These are phyloP conservation scores for Sthenelais limicola DNA, from an alignment of 2,888 invertebrate species.

Conservation along the genomic window DNA sequence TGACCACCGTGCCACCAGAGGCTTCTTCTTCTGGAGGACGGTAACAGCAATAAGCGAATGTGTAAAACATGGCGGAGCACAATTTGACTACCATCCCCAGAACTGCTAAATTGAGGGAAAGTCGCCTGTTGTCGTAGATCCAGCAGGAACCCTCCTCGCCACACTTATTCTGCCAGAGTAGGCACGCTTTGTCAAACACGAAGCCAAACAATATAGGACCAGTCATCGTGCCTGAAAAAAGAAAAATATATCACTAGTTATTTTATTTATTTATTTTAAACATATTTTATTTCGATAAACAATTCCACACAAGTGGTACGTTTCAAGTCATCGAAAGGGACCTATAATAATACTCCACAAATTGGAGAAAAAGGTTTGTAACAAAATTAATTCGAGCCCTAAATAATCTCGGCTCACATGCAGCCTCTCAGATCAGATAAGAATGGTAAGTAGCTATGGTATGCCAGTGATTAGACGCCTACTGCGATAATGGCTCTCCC, in stretches of 20 bases:
- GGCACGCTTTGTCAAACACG: conserved; percentile 93
- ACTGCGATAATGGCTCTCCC: too few species aligned
- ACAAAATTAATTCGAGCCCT: neutral
- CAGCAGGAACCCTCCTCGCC: conserved; percentile 5
- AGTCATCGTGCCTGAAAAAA: conserved; percentile 82
- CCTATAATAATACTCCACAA: neutral
- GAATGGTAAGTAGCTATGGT: too few species aligned
- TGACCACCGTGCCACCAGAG: neutral
- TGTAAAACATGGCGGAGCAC: conserved; percentile 26
- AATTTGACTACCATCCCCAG: conserved; percentile 30
- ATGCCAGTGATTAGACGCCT: too few species aligned
- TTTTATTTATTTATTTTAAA: too few species aligned
- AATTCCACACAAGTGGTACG: too few species aligned
- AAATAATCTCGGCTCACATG: too few species aligned
- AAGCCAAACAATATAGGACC: conserved; percentile 96
- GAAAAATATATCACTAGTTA: neutral
- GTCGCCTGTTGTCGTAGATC: conserved; percentile 20
- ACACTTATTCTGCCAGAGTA: conserved; percentile 83
- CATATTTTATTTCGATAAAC: too few species aligned
- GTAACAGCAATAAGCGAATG: conserved; percentile 8
- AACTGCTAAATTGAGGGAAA: conserved; percentile 14
- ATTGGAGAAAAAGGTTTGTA: neutral
- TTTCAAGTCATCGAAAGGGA: too few species aligned
- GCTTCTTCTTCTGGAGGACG: conserved; percentile 26
- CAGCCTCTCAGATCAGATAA: too few species aligned